Evolutionary conservation across 2,888 invertebrate species (phyloP), one percentile per base, ranked within the genome.

Genomic region (Incurvaria masculella): DNA sequence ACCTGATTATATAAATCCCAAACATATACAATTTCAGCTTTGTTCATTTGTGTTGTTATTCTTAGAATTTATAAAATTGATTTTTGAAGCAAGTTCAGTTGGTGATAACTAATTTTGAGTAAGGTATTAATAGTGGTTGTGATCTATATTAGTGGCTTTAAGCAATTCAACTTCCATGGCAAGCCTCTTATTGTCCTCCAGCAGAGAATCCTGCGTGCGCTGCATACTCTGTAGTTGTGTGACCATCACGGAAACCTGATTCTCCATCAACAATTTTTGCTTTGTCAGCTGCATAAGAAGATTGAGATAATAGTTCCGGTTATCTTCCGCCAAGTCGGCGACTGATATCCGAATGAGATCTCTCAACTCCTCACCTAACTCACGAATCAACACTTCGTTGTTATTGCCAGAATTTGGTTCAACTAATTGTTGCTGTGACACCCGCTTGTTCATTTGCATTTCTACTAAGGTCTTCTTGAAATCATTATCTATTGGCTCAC

Each of bases 201-300:
- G 54, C 50, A 81, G 62, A 44, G 65, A 63, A 54, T 66, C 69
- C 56, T 79, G 75, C 53, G 68, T 72, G 45, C 69, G 65, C 40
- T 65, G 58, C 51, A 76, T 58, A 49, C 57, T 61, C 44, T 69
- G 61, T 50, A 79, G 62, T 54, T 74, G 69, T 14, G 68, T 64
- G 53, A 57, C 65, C 62, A 79, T 63, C 1, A 54, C 59, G 2
- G 59, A 46, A 21, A 79, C 55, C 49, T 78, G 71, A 49, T 78
- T 78, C 51, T 79, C 76, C 44, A 79, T 61, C 61, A 65, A 76
- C 50, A 79, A 52, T 51, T 75, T 72, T 51, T 78, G 76, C 56
- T 79, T 79, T 1, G 78, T 78, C 17, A 79, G 59, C 21, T 69
- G 71, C 72, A 79, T 72, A 70, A 75, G 76, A n/a, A 75, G 65